Conservation (phyloP, 2,797 vertebrate genomes). For the Pseudotriccus pelzelni region DNA sequence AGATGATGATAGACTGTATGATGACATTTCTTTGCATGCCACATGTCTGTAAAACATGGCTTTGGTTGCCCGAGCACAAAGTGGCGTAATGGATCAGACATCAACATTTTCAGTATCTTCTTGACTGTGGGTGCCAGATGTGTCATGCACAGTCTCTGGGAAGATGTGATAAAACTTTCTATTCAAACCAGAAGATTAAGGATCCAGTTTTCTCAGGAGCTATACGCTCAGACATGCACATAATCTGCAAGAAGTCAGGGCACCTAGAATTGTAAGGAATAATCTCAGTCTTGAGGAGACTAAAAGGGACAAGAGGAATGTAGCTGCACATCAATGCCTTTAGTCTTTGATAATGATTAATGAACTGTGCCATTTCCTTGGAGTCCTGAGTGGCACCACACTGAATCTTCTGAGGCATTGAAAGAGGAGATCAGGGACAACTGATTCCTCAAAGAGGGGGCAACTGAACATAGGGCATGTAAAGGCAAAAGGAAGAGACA, state of each 20-base stretch:
- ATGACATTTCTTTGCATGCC: background rate
- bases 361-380: background rate
- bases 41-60: background rate
- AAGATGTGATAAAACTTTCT: background rate
- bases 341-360: background rate
- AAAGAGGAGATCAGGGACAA: background rate
- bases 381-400: background rate
- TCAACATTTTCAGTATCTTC: background rate
- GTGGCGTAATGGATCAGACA: background rate
- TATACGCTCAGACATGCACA: background rate
- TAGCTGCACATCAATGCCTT: background rate
- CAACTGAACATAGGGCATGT: background rate
- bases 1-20: background rate
- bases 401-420: background rate
- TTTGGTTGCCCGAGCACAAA: background rate
- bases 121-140: background rate
- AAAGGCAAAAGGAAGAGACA: background rate
- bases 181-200: background rate
- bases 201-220: background rate
- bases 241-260: background rate
- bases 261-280: background rate
- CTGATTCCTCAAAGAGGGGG: background rate
- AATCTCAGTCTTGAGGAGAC: background rate
- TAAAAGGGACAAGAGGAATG: background rate
- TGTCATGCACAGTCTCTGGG: background rate